Conservation (phyloP, 2,888 invertebrate species). For the Charanyca ferruginea region DNA sequence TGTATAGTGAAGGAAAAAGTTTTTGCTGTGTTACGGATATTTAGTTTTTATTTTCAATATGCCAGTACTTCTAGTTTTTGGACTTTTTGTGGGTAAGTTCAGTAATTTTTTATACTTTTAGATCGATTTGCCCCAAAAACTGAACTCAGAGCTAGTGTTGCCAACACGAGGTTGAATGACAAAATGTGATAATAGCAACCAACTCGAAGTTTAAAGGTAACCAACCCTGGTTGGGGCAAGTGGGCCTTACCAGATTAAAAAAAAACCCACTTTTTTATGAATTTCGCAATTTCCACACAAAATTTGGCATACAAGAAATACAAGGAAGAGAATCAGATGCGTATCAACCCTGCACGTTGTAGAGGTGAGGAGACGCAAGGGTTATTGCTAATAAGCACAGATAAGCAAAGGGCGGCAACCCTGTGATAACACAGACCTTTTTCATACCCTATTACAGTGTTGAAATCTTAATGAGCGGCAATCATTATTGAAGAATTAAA, state of each 20-base stretch:
- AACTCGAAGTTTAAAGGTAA: too few relatives aligned
- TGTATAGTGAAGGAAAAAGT: conserved; percentile 63
- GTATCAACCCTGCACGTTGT: neutral
- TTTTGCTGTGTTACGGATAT: conserved; percentile 68
- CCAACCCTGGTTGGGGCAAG: too few relatives aligned
- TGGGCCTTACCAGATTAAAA: too few relatives aligned
- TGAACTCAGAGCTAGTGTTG: too few relatives aligned
- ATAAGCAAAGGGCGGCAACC: neutral
- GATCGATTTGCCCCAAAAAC: too few relatives aligned
- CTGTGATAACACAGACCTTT: conserved; percentile 7
- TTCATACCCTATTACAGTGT: neutral
- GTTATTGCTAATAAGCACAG: conserved; percentile 9
- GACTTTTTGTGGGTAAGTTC: conserved; percentile 79
- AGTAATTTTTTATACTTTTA: neutral
- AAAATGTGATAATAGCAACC: too few relatives aligned
- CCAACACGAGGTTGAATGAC: too few relatives aligned
- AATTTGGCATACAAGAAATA: neutral
- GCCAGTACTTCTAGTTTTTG: conserved; percentile 76
- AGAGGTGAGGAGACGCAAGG: neutral
- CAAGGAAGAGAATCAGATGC: conserved; percentile 13
- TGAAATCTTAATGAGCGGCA: neutral
- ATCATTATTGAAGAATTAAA: too few relatives aligned
- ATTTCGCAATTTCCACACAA: conserved; percentile 11
- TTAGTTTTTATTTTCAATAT: conserved; percentile 69
- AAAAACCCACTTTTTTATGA: too few relatives aligned